Evolutionary conservation across 2,797 vertebrate genomes (phyloP).

Genomic region (Pipistrellus pygmaeus): DNA sequence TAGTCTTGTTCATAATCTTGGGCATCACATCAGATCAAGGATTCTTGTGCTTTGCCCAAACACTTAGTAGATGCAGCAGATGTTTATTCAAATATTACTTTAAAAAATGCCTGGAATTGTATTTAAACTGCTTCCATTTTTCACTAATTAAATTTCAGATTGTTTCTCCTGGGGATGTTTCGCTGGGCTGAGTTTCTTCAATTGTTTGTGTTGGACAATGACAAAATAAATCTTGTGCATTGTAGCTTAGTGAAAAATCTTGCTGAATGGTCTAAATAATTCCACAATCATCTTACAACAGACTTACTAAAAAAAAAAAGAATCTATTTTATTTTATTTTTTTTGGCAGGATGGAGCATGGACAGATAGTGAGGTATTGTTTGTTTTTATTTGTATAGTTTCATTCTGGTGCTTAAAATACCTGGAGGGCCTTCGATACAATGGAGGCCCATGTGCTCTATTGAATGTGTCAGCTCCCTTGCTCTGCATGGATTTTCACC

Average conservation of each 20-base stretch:
- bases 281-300: conserved; percentile 21
- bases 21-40: conserved; percentile 34
- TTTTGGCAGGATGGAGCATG: not conserved
- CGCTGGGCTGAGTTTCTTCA: conserved; percentile 67
- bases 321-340: conserved; percentile 20
- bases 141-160: conserved; percentile 80
- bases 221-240: conserved; percentile 72
- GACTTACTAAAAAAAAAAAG: conserved; percentile 19
- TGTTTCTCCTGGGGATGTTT: conserved; percentile 73
- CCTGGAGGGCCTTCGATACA: not conserved
- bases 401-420: conserved; percentile 16
- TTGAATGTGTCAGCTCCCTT: not conserved
- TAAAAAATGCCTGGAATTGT: conserved; percentile 77
- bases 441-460: not conserved
- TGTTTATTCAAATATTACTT: conserved; percentile 76
- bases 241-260: conserved; percentile 58
- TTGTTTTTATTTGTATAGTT: conserved; percentile 36
- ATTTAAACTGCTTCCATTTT: conserved; percentile 80
- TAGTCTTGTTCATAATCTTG: conserved; percentile 49
- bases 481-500: conserved; percentile 13
- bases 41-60: conserved; percentile 47
- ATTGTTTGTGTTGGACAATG: conserved; percentile 77
- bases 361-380: conserved; percentile 53
- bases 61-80: conserved; percentile 64
- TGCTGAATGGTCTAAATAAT: conserved; percentile 68